phyloP scores from a whole-genome alignment of 2,797 vertebrate genomes.

The Lagocephalus sceleratus region DNA sequence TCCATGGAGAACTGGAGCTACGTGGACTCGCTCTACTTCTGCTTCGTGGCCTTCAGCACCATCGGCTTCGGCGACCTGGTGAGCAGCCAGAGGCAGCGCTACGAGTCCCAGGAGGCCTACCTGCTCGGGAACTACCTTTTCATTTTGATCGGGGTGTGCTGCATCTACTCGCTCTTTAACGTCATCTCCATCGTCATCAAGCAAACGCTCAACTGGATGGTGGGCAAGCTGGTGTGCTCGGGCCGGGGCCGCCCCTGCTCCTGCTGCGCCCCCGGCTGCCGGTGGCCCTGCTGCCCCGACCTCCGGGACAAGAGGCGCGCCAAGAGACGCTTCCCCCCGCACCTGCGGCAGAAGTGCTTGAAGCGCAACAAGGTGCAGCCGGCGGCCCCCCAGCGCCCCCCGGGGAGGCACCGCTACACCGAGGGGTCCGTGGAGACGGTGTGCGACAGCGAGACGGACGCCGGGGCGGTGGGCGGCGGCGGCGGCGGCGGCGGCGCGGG shows the following conservation, averaged over 20 bases:
- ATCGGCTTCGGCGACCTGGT: conserved; percentile 83
- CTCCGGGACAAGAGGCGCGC: conserved; percentile 46
- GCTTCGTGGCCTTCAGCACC: conserved; percentile 83
- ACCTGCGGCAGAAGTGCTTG: conserved; percentile 54
- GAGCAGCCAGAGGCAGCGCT: conserved; percentile 76
- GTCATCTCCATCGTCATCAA: conserved; percentile 83
- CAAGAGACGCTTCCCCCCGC: conserved; percentile 41
- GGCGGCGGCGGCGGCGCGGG: no score
- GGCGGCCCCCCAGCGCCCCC: conserved; percentile 38
- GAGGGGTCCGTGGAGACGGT: conserved; percentile 78
- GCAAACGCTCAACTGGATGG: conserved; percentile 82
- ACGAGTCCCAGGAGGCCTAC: conserved; percentile 76
- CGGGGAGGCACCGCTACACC: conserved; percentile 56
- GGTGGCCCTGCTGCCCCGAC: conserved; percentile 66
- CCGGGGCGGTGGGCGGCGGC: conserved; percentile 56
- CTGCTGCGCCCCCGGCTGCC: conserved; percentile 47
- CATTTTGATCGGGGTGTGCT: conserved; percentile 82
- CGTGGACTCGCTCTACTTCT: conserved; percentile 81
- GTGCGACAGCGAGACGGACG: conserved; percentile 77
- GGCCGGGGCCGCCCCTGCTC: conserved; percentile 53
- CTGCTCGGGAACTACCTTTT: conserved; percentile 78
- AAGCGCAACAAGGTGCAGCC: conserved; percentile 77
- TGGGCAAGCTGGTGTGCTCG: conserved; percentile 69
- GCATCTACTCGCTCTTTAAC: conserved; percentile 83
- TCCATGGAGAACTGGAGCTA: conserved; percentile 83